Conservation (phyloP, 2,113 vertebrate species). For the Calypte anna region DNA sequence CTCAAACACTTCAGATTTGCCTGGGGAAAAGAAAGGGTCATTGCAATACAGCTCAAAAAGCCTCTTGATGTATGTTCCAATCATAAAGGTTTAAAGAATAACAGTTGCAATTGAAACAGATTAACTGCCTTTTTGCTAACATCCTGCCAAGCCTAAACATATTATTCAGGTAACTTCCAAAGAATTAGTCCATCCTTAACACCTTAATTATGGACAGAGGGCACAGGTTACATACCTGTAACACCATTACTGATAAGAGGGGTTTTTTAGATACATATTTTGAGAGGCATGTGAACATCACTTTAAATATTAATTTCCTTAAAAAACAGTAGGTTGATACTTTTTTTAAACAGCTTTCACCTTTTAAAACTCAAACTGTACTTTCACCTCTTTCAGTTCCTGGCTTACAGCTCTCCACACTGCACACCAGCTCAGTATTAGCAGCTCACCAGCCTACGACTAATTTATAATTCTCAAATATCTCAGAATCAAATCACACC, state of each 20-base stretch:
- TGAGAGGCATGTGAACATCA: neutral
- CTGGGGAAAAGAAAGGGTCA: neutral
- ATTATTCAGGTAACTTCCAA: neutral
- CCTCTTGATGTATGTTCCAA: neutral
- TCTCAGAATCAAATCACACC: neutral
- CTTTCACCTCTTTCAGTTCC: neutral
- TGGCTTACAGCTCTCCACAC: neutral
- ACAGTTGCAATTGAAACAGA: neutral
- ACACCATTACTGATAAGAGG: neutral
- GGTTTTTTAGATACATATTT: neutral
- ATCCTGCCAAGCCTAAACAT: neutral
- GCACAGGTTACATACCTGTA: neutral
- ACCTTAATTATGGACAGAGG: neutral
- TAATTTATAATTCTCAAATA: neutral
- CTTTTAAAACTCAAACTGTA: neutral
- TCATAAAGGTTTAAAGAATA: neutral
- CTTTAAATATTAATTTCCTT: neutral
- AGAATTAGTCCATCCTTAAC: neutral
- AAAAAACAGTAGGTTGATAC: neutral
- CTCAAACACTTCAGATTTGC: neutral
- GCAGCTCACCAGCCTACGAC: neutral
- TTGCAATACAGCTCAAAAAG: neutral
- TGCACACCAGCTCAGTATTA: neutral
- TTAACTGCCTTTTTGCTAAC: neutral
- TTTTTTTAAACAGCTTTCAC: neutral